Base-by-base conservation (phyloP, 2,888 invertebrate species). In the Steinernema carpocapsae region DNA sequence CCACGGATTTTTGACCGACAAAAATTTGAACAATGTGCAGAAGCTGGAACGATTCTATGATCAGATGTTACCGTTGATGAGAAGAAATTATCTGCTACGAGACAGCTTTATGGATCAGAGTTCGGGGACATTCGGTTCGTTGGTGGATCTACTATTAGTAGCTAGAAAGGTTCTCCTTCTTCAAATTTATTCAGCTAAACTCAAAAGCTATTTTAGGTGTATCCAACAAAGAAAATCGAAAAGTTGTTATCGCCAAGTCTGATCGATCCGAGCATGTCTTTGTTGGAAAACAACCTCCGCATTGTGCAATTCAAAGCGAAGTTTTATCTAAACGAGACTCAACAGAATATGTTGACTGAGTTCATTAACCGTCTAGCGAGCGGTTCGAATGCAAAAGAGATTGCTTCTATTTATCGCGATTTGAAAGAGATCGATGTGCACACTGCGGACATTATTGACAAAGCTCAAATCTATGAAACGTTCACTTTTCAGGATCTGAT, bases 201-300 rank as follows among this genome's bases (percentile, higher is more conserved):
- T 51, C 6, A n/a, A n/a, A n/a, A 51, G n/a, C n/a, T 56, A 4
- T 56, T 32, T 32, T 32, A 64, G 64, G 10, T 64, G 17, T 64
- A 64, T 17, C 64, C 64, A 32, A 29, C 32, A 12, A 29, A 32
- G 26, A 22, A n/a, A 4, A 64, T 32, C 26, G 19, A 26, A 7
- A 32, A 64, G 17, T 19, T 64, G 17, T n/a, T 64, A 6, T 29
- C 64, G 2, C 32, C 32, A n/a, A 64, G 32, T 26, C 32, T 64
- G 6, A 17, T 64, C 7, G 32, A 26, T 64, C 26, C 32, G 3
- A 14, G 22, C 2, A 24, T 56, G 2, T 6, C 56, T 1, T 4
- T 56, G 26, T 26, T 56, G 14, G 56, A 19, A 24, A 56, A 56
- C 56, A 56, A 56, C 22, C 56, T 56, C 22, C 24, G 56, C 22